phyloP scores from a whole-genome alignment of 1,140 invertebrate species.

The Bombus superbus region DNA sequence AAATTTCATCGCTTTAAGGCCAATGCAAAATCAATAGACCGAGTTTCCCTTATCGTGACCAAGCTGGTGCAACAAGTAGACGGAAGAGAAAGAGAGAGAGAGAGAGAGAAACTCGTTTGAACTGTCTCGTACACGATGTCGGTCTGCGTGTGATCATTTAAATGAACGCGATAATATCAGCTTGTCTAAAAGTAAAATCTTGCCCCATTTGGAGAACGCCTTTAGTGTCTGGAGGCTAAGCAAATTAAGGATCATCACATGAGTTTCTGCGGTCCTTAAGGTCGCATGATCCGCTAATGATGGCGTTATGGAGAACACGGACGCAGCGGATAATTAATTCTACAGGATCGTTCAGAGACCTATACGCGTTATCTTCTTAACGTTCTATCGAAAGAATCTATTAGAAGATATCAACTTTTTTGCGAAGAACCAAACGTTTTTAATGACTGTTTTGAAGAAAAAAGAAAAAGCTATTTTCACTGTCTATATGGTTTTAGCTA shows the following conservation, averaged over 20 bases:
- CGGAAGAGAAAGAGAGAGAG: not conserved
- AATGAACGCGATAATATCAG: slow-evolving; percentile 32
- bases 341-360: not conserved
- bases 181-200: slow-evolving; percentile 49
- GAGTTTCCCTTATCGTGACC: slow-evolving; percentile 28
- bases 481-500: not conserved
- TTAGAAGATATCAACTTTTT: not conserved
- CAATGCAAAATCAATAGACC: slow-evolving; percentile 37
- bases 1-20: slow-evolving; percentile 23
- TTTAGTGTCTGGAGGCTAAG: slow-evolving; percentile 45
- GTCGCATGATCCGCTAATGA: slow-evolving; percentile 13
- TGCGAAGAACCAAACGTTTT: not conserved
- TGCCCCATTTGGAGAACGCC: slow-evolving; percentile 32
- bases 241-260: slow-evolving; percentile 44
- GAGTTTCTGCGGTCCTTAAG: slow-evolving; percentile 27
- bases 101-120: not conserved
- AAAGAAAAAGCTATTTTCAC: not conserved
- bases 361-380: not conserved
- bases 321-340: slow-evolving; percentile 8
- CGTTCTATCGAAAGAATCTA: not conserved
- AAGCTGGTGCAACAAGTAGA: slow-evolving; percentile 18
- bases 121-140: slow-evolving; percentile 38
- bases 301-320: not conserved
- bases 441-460: not conserved
- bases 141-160: not conserved